Evolutionary conservation across 2,888 invertebrate species (phyloP).

Genomic region (Meloe dianella): DNA sequence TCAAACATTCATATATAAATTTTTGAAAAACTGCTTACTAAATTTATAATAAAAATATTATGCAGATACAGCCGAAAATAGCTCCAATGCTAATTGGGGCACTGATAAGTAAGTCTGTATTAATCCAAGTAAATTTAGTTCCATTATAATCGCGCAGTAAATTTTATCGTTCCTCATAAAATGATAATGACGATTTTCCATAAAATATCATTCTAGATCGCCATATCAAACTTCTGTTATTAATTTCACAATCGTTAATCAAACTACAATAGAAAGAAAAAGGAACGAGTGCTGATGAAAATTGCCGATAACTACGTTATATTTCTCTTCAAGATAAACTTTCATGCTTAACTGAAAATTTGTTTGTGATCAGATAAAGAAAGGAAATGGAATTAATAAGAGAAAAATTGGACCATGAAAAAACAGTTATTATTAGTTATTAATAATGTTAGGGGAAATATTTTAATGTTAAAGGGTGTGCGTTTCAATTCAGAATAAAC

Average conservation of each 20-base stretch:
- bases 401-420: not conserved
- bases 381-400: not conserved
- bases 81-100: slow-evolving; percentile 12
- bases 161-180: slow-evolving; percentile 12
- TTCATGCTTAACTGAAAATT: not conserved
- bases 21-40: not conserved
- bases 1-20: not conserved
- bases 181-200: slow-evolving; percentile 18
- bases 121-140: slow-evolving; percentile 15
- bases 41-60: not conserved
- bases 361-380: slow-evolving; percentile 1
- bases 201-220: slow-evolving; percentile 14
- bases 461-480: slow-evolving; percentile 7
- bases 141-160: slow-evolving; percentile 16
- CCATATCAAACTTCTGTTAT: slow-evolving; percentile 9
- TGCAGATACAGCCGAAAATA: not conserved
- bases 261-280: not conserved
- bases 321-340: not conserved
- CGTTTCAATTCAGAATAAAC: slow-evolving; percentile 20
- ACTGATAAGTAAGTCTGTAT: slow-evolving; percentile 13
- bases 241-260: slow-evolving; percentile 5
- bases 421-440: not conserved
- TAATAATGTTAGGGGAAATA: not conserved
- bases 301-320: not conserved
- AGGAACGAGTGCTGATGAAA: not conserved